Conservation (phyloP, 2,888 invertebrate species). For the Drosophila helvetica region DNA sequence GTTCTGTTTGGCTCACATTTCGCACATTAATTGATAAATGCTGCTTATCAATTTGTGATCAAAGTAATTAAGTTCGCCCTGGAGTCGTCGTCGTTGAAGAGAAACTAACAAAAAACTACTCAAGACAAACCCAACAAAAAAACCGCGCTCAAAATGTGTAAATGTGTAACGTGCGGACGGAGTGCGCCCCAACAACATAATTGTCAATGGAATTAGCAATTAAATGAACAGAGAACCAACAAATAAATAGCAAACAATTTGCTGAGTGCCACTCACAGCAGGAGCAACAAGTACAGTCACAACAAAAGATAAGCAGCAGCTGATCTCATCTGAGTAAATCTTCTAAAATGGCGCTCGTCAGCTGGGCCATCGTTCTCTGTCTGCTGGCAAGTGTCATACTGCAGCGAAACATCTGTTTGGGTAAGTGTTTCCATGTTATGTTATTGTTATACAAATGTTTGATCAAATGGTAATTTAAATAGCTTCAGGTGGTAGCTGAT, state of each 20-base stretch:
- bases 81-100: slow-evolving; percentile 29
- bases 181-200: slow-evolving; percentile 51
- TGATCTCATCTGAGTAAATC: slow-evolving; percentile 7
- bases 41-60: slow-evolving; percentile 70
- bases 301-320: slow-evolving; percentile 6
- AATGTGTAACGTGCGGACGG: slow-evolving; percentile 54
- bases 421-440: slow-evolving; percentile 53
- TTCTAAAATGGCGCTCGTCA: slow-evolving; percentile 45
- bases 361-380: slow-evolving; percentile 40
- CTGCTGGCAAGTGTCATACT: slow-evolving; percentile 36
- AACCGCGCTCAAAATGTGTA: slow-evolving; percentile 46
- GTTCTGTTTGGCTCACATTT: slow-evolving; percentile 49
- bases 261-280: slow-evolving; percentile 42
- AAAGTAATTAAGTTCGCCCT: slow-evolving; percentile 64
- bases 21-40: slow-evolving; percentile 77
- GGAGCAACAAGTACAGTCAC: slow-evolving; percentile 9
- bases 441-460: slow-evolving; percentile 10
- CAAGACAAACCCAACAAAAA: slow-evolving; percentile 21
- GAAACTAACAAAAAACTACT: not conserved
- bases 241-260: slow-evolving; percentile 56
- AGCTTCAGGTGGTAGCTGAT: not conserved
- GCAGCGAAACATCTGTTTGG: slow-evolving; percentile 54
- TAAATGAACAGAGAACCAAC: slow-evolving; percentile 42
- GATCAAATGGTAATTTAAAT: slow-evolving; percentile 18
- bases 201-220: slow-evolving; percentile 69